These are phyloP conservation scores for Alaudala cheleensis DNA, from an alignment of 2,113 vertebrate genomes.

Conservation along the genomic window DNA sequence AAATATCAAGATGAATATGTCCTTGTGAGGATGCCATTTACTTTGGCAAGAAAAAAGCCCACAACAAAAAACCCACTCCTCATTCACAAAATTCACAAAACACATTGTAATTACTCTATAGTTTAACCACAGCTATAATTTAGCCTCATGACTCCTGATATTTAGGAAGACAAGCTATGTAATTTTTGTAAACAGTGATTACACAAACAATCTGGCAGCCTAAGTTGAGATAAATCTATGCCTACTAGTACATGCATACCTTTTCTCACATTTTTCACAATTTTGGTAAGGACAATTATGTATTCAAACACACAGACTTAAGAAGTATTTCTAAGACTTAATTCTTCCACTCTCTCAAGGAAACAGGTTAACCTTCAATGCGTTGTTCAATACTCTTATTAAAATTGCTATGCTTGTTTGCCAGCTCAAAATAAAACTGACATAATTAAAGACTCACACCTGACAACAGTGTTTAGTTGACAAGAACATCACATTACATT, in stretches of 20 bases:
- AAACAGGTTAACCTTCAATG: background rate
- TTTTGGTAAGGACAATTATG: background rate
- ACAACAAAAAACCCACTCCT: background rate
- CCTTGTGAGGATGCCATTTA: background rate
- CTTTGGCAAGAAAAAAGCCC: background rate
- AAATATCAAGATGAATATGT: background rate
- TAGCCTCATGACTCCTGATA: background rate
- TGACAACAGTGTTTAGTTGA: background rate
- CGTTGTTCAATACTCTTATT: background rate
- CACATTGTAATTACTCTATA: background rate
- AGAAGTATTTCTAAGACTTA: background rate
- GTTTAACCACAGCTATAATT: slow-evolving; percentile 20
- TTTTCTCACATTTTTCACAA: background rate
- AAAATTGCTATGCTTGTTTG: background rate
- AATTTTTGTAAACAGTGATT: background rate
- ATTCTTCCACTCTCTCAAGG: background rate
- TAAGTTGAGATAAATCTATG: background rate
- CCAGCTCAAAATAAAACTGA: background rate
- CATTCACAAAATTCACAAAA: background rate
- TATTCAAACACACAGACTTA: background rate
- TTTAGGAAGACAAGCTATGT: background rate
- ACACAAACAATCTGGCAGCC: background rate
- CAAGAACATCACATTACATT: background rate
- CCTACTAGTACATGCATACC: background rate
- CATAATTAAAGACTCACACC: background rate